Evolutionary conservation across 2,797 vertebrate species (phyloP), one percentile per base, ranked within the genome.

Genomic region (Harpia harpyja): DNA sequence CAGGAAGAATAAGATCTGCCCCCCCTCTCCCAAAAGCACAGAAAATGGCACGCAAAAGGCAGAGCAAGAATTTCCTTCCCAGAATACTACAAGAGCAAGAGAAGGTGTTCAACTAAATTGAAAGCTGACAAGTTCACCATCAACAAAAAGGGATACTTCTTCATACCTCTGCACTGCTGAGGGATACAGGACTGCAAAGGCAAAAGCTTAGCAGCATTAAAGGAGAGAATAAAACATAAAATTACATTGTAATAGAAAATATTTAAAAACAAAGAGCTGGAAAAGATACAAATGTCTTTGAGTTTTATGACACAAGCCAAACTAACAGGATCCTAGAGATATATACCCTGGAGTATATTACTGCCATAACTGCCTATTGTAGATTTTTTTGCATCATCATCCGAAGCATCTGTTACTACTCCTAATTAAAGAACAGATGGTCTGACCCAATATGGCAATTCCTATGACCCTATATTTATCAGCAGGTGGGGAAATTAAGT

Each of bases 361-460:
- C 12, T 87, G 79, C 89, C 76, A 30, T 51, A 91, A 91, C 48
- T 80, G 67, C 30, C 70, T 82, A 65, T 0, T 8, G 14, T 23
- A 84, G 17, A 30, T 13, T 41, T 64, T 89, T 64, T 78, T 81
- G n/a, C 59, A 88, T 73, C 46, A 81, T 88, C 85, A 84, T 89
- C 56, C 17, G 10, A 94, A 76, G 70, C 92, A 95, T 91, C 88
- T 96, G 88, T 35, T 96, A 60, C n/a, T 85, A 74, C 8, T 83
- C 48, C 81, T 91, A 95, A 96, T 95, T 94, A 92, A 96, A 80
- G 68, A 80, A 85, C 92, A 95, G 93, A 93, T 92, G 86, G 93
- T 72, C 80, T 95, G 92, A 96, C 56, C 93, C 74, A 88, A 63
- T 27, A 89, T 2, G 11, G 60, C 53, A 89, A 87, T 80, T 97